Evolutionary conservation across 2,113 vertebrate species (phyloP).

Genomic region (Oreocharis arfaki): DNA sequence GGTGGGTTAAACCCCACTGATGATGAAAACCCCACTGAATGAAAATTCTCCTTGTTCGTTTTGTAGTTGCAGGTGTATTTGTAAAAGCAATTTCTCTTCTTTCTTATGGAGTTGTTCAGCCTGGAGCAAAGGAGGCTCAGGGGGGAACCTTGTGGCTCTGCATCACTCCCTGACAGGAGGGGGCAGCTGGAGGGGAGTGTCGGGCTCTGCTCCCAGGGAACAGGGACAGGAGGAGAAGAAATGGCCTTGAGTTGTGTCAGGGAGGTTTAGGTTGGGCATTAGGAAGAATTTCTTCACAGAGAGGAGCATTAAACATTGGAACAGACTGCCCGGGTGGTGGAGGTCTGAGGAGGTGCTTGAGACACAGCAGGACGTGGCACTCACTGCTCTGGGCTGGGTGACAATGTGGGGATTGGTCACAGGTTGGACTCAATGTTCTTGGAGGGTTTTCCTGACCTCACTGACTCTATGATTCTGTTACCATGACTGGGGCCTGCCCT

Average conservation of each 20-base stretch:
- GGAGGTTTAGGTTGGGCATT: neutral
- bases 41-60: neutral
- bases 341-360: neutral
- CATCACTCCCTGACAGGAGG: neutral
- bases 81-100: neutral
- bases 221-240: neutral
- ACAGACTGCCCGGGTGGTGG: neutral
- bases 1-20: neutral
- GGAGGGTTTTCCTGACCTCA: neutral
- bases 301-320: neutral
- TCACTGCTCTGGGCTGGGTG: neutral
- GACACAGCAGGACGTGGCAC: accelerated
- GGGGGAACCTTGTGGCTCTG: too few species aligned
- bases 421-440: neutral
- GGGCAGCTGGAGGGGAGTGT: neutral
- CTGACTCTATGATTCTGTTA: neutral
- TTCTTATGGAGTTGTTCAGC: neutral
- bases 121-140: neutral
- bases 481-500: neutral
- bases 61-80: neutral
- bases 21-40: neutral
- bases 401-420: neutral
- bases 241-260: neutral
- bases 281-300: neutral
- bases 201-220: neutral